phyloP scores from a whole-genome alignment of 2,113 vertebrate species.

The Onychostruthus taczanowskii region DNA sequence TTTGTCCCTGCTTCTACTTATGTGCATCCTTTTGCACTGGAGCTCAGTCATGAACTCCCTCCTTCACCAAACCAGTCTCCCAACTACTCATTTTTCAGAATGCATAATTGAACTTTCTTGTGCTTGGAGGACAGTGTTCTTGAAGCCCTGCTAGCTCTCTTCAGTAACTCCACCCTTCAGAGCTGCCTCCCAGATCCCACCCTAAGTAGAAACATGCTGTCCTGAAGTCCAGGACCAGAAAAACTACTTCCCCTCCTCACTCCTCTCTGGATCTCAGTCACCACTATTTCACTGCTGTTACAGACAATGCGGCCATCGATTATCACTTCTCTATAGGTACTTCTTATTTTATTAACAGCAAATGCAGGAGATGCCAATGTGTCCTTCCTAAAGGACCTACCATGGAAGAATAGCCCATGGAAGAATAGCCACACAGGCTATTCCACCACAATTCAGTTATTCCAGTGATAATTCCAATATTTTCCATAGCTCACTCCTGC shows the following conservation, averaged over 20 bases:
- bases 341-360: background rate
- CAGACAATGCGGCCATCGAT: rapidly evolving
- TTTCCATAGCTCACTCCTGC: background rate
- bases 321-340: background rate
- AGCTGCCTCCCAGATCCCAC: background rate
- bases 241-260: background rate
- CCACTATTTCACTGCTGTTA: background rate
- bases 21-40: background rate
- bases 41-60: background rate
- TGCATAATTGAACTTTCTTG: background rate
- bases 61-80: background rate
- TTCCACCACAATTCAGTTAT: background rate
- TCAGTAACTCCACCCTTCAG: background rate
- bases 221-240: background rate
- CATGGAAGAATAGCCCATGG: background rate
- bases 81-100: background rate
- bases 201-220: background rate
- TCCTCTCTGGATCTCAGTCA: background rate
- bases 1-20: background rate
- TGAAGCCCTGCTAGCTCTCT: background rate
- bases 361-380: background rate
- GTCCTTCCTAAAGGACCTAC: background rate
- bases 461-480: background rate
- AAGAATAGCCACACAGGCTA: background rate
- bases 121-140: background rate